Conservation (phyloP, 2,797 vertebrate genomes). For the Buceros bicornis region DNA sequence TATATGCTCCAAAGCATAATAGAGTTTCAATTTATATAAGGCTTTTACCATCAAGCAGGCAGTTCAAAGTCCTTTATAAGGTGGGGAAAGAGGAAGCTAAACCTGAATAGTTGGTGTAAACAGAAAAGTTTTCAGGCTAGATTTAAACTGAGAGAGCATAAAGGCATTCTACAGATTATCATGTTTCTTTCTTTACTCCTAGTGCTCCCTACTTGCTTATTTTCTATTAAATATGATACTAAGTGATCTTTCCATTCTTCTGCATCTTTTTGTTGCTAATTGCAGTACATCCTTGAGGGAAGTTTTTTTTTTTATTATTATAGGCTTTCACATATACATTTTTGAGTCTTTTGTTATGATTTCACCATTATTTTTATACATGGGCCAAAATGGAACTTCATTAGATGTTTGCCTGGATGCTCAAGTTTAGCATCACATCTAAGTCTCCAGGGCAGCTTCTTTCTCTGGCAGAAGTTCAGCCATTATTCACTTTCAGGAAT, state of each 20-base stretch:
- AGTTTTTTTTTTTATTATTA: background rate
- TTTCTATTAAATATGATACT: background rate
- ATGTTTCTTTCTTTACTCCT: background rate
- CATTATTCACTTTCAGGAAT: background rate
- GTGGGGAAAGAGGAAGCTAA: constrained; percentile 36
- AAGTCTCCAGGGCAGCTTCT: background rate
- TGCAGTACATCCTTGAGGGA: background rate
- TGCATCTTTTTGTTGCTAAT: background rate
- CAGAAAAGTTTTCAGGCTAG: constrained; percentile 41
- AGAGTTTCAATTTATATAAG: constrained; percentile 61
- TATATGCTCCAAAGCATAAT: constrained; percentile 69
- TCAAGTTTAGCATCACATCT: background rate
- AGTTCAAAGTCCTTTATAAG: constrained; percentile 67
- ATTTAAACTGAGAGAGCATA: background rate
- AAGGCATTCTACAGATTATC: background rate
- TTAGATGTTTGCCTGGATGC: background rate
- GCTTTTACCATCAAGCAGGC: constrained; percentile 63
- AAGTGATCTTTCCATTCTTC: background rate
- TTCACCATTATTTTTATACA: background rate
- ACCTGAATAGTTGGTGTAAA: constrained; percentile 23
- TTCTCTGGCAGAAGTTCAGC: constrained; percentile 5
- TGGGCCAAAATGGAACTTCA: background rate
- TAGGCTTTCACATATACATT: background rate
- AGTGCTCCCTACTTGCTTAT: background rate
- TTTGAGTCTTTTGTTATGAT: background rate